phyloP scores from a whole-genome alignment of 2,888 invertebrate species.

The Amorpha juglandis region DNA sequence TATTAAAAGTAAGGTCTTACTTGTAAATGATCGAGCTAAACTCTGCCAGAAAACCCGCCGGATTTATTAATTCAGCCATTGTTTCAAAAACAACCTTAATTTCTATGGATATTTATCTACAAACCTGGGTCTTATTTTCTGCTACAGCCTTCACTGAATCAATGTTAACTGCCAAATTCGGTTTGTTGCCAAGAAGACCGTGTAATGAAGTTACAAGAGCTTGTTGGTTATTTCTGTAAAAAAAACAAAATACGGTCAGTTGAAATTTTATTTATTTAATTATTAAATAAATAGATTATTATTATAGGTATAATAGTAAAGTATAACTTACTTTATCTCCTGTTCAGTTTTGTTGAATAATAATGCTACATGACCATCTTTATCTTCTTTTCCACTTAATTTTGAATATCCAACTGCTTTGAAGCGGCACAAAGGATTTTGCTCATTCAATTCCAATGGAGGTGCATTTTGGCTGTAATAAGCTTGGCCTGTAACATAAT shows the following conservation, averaged over 20 bases:
- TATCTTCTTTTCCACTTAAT: constrained; percentile 93
- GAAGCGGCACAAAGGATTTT: constrained; percentile 96
- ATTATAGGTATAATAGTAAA: too few relatives aligned
- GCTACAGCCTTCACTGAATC: constrained; percentile 91
- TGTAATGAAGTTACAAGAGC: constrained; percentile 87
- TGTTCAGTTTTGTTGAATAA: constrained; percentile 92
- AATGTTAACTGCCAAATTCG: constrained; percentile 91
- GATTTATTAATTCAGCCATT: too few relatives aligned
- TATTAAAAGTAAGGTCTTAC: too few relatives aligned
- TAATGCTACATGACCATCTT: constrained; percentile 95
- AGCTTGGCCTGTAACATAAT: constrained; percentile 84
- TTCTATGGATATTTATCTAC: not conserved
- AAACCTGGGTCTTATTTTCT: constrained; percentile 91
- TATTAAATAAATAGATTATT: too few relatives aligned
- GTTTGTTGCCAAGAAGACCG: constrained; percentile 92
- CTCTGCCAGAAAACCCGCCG: too few relatives aligned
- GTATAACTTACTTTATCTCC: constrained; percentile 87
- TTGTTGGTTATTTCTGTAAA: constrained; percentile 87
- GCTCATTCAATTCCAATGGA: constrained; percentile 92
- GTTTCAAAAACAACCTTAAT: too few relatives aligned
- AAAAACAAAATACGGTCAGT: constrained; percentile 26
- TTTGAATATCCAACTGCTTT: constrained; percentile 97
- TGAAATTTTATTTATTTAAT: too few relatives aligned
- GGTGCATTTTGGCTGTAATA: constrained; percentile 91
- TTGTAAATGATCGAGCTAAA: too few relatives aligned